Evolutionary conservation across 1,140 invertebrate species (phyloP).

Genomic region (Sycophaga agraensis): DNA sequence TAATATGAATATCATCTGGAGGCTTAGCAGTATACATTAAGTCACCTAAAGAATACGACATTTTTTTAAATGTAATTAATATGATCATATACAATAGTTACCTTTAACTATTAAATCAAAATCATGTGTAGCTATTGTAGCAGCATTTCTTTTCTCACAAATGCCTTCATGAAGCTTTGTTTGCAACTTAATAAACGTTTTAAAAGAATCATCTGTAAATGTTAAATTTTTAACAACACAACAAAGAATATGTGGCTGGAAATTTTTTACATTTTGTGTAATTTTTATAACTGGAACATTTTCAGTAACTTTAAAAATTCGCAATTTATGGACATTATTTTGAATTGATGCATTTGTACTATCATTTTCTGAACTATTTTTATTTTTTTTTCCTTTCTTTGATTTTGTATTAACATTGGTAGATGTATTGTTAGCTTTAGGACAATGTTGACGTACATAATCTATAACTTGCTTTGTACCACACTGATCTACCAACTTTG

Average conservation of each 20-base stretch:
- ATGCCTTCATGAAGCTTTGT: constrained; percentile 77
- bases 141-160: constrained; percentile 74
- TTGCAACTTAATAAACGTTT: constrained; percentile 79
- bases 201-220: constrained; percentile 68
- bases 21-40: constrained; percentile 67
- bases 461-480: constrained; percentile 70
- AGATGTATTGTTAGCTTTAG: constrained; percentile 46
- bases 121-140: constrained; percentile 84
- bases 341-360: constrained; percentile 35
- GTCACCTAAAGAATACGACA: constrained; percentile 52
- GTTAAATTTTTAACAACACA: constrained; percentile 70
- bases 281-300: constrained; percentile 60
- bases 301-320: constrained; percentile 63
- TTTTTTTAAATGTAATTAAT: constrained; percentile 2
- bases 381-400: constrained; percentile 58
- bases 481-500: constrained; percentile 72
- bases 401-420: constrained; percentile 41
- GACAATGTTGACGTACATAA: constrained; percentile 67
- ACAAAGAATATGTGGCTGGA: constrained; percentile 72
- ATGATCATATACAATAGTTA: constrained; percentile 34
- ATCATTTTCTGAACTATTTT: constrained; percentile 45
- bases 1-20: constrained; percentile 65
- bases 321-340: constrained; percentile 43
- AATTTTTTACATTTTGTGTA: constrained; percentile 59
- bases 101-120: constrained; percentile 63